A percentile compares a stretch with the other conserved stretches of the same genome.
Conservation (phyloP, 2,113 vertebrate genomes). For the Cercocebus atys region DNA sequence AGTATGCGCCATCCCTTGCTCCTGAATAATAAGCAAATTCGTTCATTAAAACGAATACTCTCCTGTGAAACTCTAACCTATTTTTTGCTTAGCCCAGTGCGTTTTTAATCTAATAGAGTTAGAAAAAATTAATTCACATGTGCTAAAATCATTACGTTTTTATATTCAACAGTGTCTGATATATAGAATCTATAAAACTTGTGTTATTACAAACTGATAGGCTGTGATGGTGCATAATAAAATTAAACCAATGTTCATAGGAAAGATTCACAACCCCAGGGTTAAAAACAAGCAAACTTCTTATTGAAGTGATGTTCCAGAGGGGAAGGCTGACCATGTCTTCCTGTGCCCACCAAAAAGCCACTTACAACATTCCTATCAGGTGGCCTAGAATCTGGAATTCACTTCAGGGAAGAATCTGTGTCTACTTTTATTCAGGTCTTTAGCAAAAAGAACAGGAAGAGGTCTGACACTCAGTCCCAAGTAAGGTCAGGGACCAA, state of each 20-base stretch:
- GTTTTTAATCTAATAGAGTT: conserved; percentile 66
- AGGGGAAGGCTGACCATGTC: conserved; percentile 54
- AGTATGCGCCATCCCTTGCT: neutral
- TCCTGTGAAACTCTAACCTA: neutral
- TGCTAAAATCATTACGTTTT: conserved; percentile 71
- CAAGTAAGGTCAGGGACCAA: conserved; percentile 74
- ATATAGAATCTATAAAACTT: conserved; percentile 73
- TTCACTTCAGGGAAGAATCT: neutral
- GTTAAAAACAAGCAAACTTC: conserved; percentile 52
- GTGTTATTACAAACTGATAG: conserved; percentile 75
- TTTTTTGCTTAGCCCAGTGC: conserved; percentile 53
- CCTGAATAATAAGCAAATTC: conserved; percentile 41
- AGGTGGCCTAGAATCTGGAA: neutral
- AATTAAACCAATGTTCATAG: conserved; percentile 67
- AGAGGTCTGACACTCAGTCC: conserved; percentile 66
- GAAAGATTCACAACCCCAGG: conserved; percentile 41
- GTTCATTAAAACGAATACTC: conserved; percentile 21
- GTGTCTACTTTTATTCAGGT: neutral
- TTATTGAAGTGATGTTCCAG: conserved; percentile 49
- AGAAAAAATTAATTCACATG: conserved; percentile 63
- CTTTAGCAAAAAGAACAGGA: conserved; percentile 23
- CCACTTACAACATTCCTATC: neutral
- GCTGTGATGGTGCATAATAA: conserved; percentile 73
- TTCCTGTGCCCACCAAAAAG: conserved; percentile 39
- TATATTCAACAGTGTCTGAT: conserved; percentile 58